Percentiles rank a stretch among this genome's conserved stretches.
These are phyloP conservation scores for Crotalus viridis DNA, from an alignment of 2,113 vertebrate genomes.

Conservation along the genomic window DNA sequence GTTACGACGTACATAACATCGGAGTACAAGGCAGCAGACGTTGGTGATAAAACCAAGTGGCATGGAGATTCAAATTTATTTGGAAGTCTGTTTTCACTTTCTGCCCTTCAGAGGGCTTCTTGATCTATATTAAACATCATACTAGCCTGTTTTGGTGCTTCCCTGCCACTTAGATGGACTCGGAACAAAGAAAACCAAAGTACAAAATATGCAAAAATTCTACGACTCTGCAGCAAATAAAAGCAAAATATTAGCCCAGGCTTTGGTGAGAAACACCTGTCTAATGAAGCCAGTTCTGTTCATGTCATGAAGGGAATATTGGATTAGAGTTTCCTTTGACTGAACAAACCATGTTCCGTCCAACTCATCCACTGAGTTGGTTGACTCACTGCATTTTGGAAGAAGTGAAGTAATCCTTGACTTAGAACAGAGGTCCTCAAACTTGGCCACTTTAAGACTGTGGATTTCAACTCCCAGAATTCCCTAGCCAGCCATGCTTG, in stretches of 20 bases:
- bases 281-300: background rate
- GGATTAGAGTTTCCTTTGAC: background rate
- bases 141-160: background rate
- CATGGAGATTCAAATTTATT: slow-evolving; percentile 51
- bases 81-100: slow-evolving; percentile 55
- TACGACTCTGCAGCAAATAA: background rate
- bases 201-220: background rate
- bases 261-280: background rate
- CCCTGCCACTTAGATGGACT: background rate
- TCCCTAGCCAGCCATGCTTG: too few species aligned
- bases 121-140: background rate
- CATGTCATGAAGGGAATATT: background rate
- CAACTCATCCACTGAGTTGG: background rate
- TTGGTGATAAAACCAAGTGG: slow-evolving; percentile 61
- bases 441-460: too few species aligned
- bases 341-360: background rate
- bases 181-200: background rate
- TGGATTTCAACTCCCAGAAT: too few species aligned
- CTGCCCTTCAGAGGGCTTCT: background rate
- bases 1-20: slow-evolving; percentile 61
- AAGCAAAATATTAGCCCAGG: background rate
- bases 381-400: background rate
- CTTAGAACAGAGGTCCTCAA: too few species aligned
- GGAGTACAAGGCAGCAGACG: slow-evolving; percentile 59
- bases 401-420: background rate